Conservation (phyloP, 2,797 vertebrate species). For the Antennarius maculatus region DNA sequence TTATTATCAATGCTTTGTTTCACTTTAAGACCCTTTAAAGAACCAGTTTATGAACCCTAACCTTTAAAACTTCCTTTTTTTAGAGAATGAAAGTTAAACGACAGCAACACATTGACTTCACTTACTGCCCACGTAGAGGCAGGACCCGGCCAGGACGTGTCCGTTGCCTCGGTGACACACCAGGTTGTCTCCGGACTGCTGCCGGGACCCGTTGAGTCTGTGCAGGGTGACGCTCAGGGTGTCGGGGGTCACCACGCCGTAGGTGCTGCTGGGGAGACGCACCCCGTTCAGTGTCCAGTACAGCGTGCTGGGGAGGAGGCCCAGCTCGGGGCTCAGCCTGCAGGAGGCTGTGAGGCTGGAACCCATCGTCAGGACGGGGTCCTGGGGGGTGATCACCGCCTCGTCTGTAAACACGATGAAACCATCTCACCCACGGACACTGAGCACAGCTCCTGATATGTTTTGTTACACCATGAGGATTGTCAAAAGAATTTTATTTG, state of each 20-base stretch:
- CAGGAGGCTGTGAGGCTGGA: conserved; percentile 90
- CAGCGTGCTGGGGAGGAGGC: conserved; percentile 80
- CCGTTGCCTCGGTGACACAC: conserved; percentile 90
- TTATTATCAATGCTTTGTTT: background rate
- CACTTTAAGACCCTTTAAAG: background rate
- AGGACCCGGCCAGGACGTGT: conserved; percentile 90
- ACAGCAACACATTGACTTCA: background rate
- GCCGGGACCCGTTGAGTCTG: conserved; percentile 89
- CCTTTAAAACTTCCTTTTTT: no score
- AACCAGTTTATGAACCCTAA: background rate
- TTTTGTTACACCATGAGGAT: no score
- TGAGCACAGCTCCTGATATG: no score
- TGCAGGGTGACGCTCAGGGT: conserved; percentile 83
- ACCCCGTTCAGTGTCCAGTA: conserved; percentile 94
- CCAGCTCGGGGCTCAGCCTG: conserved; percentile 78
- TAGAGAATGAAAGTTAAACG: background rate
- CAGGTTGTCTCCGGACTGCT: conserved; percentile 95
- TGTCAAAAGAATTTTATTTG: background rate
- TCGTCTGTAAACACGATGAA: conserved; percentile 73
- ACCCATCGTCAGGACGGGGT: conserved; percentile 88
- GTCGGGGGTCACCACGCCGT: conserved; percentile 75
- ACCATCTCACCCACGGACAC: no score
- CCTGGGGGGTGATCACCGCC: conserved; percentile 89
- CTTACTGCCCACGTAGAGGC: conserved; percentile 94
- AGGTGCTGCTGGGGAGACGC: conserved; percentile 82